These are phyloP conservation scores for Drosophila flavopinicola DNA, from an alignment of 2,888 invertebrate genomes.

Conservation along the genomic window DNA sequence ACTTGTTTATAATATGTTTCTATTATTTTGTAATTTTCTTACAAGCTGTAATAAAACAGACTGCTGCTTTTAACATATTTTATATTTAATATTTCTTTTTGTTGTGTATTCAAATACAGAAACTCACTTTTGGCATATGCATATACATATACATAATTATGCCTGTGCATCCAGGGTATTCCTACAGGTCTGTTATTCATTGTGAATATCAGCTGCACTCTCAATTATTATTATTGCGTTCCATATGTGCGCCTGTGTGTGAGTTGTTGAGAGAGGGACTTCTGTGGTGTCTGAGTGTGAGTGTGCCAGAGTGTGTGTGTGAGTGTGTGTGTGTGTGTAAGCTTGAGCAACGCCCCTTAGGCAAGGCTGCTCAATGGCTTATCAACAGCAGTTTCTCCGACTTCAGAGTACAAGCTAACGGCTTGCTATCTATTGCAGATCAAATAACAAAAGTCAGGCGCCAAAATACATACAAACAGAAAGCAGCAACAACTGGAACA, in stretches of 20 bases:
- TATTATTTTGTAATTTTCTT: too few relatives aligned
- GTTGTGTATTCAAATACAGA: too few relatives aligned
- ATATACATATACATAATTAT: background rate
- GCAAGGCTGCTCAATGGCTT: constrained; percentile 27
- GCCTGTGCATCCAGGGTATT: constrained; percentile 20
- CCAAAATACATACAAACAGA: constrained; percentile 16
- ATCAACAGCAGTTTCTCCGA: constrained; percentile 30
- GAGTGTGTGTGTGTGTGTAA: constrained; percentile 12
- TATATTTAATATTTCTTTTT: too few relatives aligned
- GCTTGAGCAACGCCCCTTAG: constrained; percentile 50
- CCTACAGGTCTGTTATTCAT: background rate
- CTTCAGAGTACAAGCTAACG: constrained; percentile 28
- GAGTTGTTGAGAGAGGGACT: constrained; percentile 1
- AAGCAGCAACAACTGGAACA: constrained; percentile 14
- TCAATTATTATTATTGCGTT: constrained; percentile 50
- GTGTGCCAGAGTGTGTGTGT: constrained; percentile 1
- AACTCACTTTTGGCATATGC: too few relatives aligned
- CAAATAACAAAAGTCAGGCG: constrained; percentile 53
- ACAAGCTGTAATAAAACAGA: too few relatives aligned
- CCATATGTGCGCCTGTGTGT: constrained; percentile 48
- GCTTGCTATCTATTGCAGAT: constrained; percentile 55
- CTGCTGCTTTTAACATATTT: too few relatives aligned
- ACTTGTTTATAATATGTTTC: too few relatives aligned
- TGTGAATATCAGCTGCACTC: background rate
- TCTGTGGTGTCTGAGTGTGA: background rate